These are phyloP conservation scores for Horisme vitalbata DNA, from an alignment of 2,888 invertebrate species.

Conservation along the genomic window DNA sequence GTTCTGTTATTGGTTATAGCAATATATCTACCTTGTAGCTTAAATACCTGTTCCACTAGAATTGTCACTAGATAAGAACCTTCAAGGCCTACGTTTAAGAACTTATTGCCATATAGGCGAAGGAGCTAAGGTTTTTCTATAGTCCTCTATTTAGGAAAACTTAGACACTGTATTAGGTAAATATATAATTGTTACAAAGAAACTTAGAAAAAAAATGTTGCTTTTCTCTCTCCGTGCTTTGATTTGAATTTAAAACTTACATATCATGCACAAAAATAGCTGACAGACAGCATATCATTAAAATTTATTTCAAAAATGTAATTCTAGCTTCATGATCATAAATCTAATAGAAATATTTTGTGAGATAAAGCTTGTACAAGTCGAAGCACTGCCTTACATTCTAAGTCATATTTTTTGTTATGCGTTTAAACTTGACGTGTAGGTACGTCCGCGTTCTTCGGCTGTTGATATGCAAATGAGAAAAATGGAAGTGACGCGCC, in stretches of 20 bases:
- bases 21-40: conserved; percentile 28
- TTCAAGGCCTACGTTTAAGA: conserved; percentile 29
- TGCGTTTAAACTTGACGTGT: conserved; percentile 46
- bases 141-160: conserved; percentile 27
- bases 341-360: conserved; percentile 40
- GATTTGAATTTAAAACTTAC: conserved; percentile 46
- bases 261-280: conserved; percentile 75
- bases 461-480: conserved; percentile 54
- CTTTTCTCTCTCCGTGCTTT: conserved; percentile 28
- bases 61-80: conserved; percentile 32
- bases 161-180: conserved; percentile 35
- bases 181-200: conserved; percentile 21
- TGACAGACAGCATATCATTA: conserved; percentile 73
- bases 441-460: conserved; percentile 57
- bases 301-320: conserved; percentile 39
- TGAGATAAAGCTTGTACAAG: conserved; percentile 62
- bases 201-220: conserved; percentile 33
- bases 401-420: conserved; percentile 67
- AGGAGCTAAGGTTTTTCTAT: conserved; percentile 28
- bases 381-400: conserved; percentile 79
- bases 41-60: conserved; percentile 28
- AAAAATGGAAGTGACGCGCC: conserved; percentile 36
- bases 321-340: conserved; percentile 31
- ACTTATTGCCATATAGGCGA: conserved; percentile 20
- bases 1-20: conserved; percentile 25